Conservation (phyloP, 2,888 invertebrate species). For the Dioctria rufipes region DNA sequence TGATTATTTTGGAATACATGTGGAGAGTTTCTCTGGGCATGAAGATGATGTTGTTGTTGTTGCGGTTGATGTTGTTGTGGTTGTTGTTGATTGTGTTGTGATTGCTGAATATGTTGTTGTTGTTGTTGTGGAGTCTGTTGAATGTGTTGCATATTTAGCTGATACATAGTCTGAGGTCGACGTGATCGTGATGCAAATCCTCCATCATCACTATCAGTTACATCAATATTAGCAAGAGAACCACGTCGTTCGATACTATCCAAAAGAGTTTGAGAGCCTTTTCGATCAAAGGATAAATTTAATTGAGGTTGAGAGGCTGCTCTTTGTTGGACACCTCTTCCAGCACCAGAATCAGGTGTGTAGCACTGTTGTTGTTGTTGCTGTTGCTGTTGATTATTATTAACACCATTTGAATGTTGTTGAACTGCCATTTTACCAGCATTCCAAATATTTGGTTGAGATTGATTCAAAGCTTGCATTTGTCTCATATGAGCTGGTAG, state of each 20-base stretch:
- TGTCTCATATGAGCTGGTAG: constrained; percentile 69
- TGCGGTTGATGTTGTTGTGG: constrained; percentile 26
- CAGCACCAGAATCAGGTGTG: constrained; percentile 32
- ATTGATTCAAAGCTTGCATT: constrained; percentile 60
- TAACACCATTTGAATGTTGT: constrained; percentile 63
- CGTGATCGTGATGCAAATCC: constrained; percentile 71
- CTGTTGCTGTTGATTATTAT: constrained; percentile 47
- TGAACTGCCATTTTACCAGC: constrained; percentile 57
- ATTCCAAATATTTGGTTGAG: constrained; percentile 61
- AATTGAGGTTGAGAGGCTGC: constrained; percentile 81
- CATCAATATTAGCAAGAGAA: constrained; percentile 75
- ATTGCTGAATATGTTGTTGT: constrained; percentile 14
- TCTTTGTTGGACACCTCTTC: constrained; percentile 64
- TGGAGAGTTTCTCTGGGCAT: constrained; percentile 57
- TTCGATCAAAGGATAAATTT: constrained; percentile 60
- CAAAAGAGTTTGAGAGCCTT: constrained; percentile 57
- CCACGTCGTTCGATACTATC: constrained; percentile 71
- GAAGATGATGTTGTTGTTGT: constrained; percentile 44
- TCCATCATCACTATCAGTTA: constrained; percentile 76
- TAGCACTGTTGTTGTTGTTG: constrained; percentile 10
- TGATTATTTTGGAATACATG: constrained; percentile 57
- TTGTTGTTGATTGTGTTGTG: neutral
- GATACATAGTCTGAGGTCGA: constrained; percentile 60
- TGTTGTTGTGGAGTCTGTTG: constrained; percentile 37
- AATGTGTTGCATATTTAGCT: constrained; percentile 55